Base-by-base conservation (phyloP, 2,888 invertebrate species). In the Iselma pallidipennis region DNA sequence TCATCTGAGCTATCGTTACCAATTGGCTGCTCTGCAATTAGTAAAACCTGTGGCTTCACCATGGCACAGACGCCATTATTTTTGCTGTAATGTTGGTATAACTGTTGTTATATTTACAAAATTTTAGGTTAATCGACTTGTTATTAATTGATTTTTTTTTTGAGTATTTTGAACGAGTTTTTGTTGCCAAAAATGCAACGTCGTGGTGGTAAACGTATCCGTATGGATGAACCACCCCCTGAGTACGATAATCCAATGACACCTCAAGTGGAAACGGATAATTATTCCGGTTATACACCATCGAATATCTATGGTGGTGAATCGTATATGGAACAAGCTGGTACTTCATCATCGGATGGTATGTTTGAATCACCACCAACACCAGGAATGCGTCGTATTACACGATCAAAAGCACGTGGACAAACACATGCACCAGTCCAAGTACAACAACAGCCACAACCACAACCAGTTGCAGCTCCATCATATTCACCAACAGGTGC, bases 141-240 rank as follows among this genome's bases (percentile, higher is more conserved):
- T 45, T 45, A 10, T 45, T 45, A 45, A 45, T 45, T 23, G 45
- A 45, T 45, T 45, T 45, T 23, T 21, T 45, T 45, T 45, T 23
- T 21, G 2, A 12, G n/a, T 12, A 45, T 23, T 31, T 3, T 4
- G 21, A 1, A 14, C 6, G 23, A 23, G 16, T 16, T 16, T 19
- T 42, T 7, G 2, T 19, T 16, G 1, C 12, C 19, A 19, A 85
- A 82, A 74, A 92, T 94, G 91, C 92, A 92, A 81, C 87, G 94
- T 67, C 85, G 90, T 63, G 94, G 94, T 76, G 95, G 95, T 71
- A 95, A 95, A 84, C 87, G 94, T 70, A 95, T 95, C 77, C 91
- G 95, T 66, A 94, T 95, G 93, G 94, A 94, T 82, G 94, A 94
- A 81, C 92, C 92, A 62, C 93, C 94, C 54, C 93, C 94, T 54